Evolutionary conservation across 2,888 invertebrate genomes (phyloP), one percentile per base, ranked within the genome.

Genomic region (Auanema freiburgensis): DNA sequence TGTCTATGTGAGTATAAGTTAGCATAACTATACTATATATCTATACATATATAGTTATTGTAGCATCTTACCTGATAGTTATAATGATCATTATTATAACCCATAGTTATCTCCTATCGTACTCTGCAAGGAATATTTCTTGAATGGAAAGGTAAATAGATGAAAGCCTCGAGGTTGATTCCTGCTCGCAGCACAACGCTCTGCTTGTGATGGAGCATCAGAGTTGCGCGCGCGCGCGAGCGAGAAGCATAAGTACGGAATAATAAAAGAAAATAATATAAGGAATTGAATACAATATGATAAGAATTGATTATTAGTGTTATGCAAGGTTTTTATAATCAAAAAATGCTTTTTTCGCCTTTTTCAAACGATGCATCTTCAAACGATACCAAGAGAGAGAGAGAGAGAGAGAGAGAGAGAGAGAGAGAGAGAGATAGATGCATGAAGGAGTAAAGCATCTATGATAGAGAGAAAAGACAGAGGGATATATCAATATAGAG

Each of bases 21-120:
- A n/a, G n/a, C n/a, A n/a, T n/a, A n/a, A n/a, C n/a, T n/a, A n/a
- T n/a, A n/a, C n/a, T n/a, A n/a, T n/a, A n/a, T n/a, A n/a, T n/a
- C n/a, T n/a, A n/a, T n/a, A n/a, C n/a, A n/a, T n/a, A n/a, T n/a
- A n/a, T 14, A 18, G 12, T 16, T 12, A 21, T 11, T 23, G 57
- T 40, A 42, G n/a, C n/a, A 59, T 63, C 68, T 11, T 57, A 79
- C 79, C 76, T 79, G 79, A 70, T 78, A 79, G 63, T 79, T 78
- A 69, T 79, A 79, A 63, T 78, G 73, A 57, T 76, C 77, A 55
- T 71, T 64, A 44, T 71, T 70, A 69, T 74, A 76, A 18, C 71
- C 71, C 77, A 77, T 77, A 24, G 10, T 55, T 52, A 23, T 41
- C 41, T 16, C 10, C 46, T 46, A 21, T 33, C 33, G 33, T 33